A percentile compares a stretch with the other conserved stretches of the same genome.
Conservation (phyloP, 2,797 vertebrate species). For the Mormyrops boulengeri region DNA sequence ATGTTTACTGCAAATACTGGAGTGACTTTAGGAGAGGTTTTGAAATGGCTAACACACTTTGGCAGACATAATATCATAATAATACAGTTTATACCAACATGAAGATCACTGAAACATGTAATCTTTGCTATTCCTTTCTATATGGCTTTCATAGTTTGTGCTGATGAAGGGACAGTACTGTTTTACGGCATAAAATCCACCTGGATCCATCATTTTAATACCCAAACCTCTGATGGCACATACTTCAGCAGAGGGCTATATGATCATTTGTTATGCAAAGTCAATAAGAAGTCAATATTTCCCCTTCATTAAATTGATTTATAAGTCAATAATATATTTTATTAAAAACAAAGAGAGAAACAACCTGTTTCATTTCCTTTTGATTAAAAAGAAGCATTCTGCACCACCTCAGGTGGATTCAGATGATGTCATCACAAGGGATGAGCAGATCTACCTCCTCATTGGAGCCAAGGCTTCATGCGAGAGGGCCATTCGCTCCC, state of each 20-base stretch:
- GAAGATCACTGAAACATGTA: neutral
- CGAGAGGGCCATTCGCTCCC: slow-evolving; percentile 63
- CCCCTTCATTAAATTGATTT: neutral
- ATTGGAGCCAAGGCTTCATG: slow-evolving; percentile 72
- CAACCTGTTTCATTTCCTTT: neutral
- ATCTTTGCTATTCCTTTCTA: neutral
- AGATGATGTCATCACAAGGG: slow-evolving; percentile 79
- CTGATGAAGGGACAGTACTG: neutral
- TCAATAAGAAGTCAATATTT: neutral
- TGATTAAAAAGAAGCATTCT: neutral
- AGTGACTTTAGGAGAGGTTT: neutral
- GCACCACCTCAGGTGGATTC: slow-evolving; percentile 66
- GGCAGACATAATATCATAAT: neutral
- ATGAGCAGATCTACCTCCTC: slow-evolving; percentile 83
- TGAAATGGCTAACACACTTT: neutral
- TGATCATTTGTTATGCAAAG: neutral
- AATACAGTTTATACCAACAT: neutral
- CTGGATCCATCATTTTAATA: neutral
- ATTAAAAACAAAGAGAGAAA: neutral
- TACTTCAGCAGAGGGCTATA: neutral
- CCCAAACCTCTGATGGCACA: neutral
- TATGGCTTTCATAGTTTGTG: neutral
- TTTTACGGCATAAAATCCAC: neutral
- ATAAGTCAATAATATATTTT: neutral
- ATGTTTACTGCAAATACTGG: neutral